Base-by-base conservation (phyloP, 2,797 vertebrate species). In the Sylvia borin region DNA sequence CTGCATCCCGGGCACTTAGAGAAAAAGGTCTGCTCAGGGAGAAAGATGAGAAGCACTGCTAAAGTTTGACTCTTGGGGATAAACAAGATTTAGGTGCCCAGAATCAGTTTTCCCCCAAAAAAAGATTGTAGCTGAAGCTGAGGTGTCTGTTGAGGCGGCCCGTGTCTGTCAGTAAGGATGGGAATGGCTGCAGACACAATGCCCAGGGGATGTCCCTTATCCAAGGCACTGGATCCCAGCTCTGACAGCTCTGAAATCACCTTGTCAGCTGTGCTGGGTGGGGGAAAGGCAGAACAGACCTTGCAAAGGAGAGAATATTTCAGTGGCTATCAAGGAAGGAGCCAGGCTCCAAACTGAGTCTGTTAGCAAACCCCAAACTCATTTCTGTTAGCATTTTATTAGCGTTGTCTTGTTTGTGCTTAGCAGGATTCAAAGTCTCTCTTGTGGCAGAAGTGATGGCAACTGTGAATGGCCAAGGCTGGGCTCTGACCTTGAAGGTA, bases 71-170 rank as follows among this genome's bases (percentile, higher is more conserved):
- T 86, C 62, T 21, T 3, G 4, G 11, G 4, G 27, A 67, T 68
- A 75, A 81, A 47, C 15, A 58, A 55, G 38, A 5, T 48, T 58
- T 62, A 43, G 26, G 12, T 50, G 47, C 34, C 27, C 51, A 62
- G 61, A 42, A 61, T 7, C 31, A 21, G 9, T 31, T 54, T 40
- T 1, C 1, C 2, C 3, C 11, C 0, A 0, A 5, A 13, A 11
- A 10, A 43, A 62, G n/a, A 5, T 2, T 29, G 32, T 36, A 31
- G 16, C 55, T 57, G 54, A 57, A 27, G 42, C 3, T 26, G 65
- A 8, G 25, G 53, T 55, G 61, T 74, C n/a, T 13, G 5, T 11
- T 58, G 78, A n/a, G 34, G 43, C 66, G 81, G 13, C 60, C 66
- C 2, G 0, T 40, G 4, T 27, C 42, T 76, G 58, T 51, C 67